Base-by-base conservation (phyloP, 2,113 vertebrate genomes). In the Seriola quinqueradiata region DNA sequence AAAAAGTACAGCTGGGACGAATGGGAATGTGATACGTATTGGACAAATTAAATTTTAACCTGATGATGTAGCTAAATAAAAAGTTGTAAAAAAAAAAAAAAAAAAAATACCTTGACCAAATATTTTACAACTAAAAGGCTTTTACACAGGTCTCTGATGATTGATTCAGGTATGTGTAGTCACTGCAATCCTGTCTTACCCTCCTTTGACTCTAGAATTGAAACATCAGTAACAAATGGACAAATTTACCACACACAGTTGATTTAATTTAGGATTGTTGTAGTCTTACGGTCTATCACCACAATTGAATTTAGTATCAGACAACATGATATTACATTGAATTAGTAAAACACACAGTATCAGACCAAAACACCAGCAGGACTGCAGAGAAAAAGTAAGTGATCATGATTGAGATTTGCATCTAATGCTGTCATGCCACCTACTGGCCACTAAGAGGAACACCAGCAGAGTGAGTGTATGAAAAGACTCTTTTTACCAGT, bases 391-490 rank as follows among this genome's bases (percentile, higher is more conserved):
- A 44, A 10, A 32, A 6, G 23, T 12, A 57, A 19, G 34, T 11
- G 32, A 38, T 8, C 38, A 8, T 17, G 23, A 21, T 25, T 64
- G 7, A 38, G 9, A 72, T 23, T 23, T 25, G 1, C 14, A 19
- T 2, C 42, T 46, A 44, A 52, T 68, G 63, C 58, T 64, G 2
- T 48, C 8, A 4, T 48, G 83, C 82, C 85, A 85, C n/a, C 90
- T 83, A 72, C 55, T 87, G 90, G 72, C 19, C 12, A 42, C 7
- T 11, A 4, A 50, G 3, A 23, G 25, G 12, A 79, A 69, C 59
- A 54, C 2, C 7, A 0, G 13, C 10, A 13, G 11, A 13, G 1
- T 46, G 23, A 38, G 8, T 32, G 32, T 14, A 10, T 60, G 5
- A 59, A 44, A 64, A 40, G 32, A 11, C 2, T 8, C 4, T 4